Evolutionary conservation across 2,888 invertebrate species (phyloP), one percentile per base, ranked within the genome.

Genomic region (Epistrophe eligans): DNA sequence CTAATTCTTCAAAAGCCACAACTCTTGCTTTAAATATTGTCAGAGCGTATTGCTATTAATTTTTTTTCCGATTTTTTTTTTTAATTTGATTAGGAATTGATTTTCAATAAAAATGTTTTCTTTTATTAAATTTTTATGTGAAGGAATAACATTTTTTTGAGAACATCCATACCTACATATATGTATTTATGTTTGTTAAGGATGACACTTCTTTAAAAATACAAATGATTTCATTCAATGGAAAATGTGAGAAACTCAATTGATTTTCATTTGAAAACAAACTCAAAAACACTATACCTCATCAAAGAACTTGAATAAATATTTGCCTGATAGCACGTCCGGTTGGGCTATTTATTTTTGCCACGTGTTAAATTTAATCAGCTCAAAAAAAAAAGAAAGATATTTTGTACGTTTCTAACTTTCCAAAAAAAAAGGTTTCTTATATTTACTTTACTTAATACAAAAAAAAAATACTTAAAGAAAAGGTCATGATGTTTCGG

Each of bases 341-440:
- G 15, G 40, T 62, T 60, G 28, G 28, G 19, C 32, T 35, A 28
- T 81, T 52, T 67, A 70, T 55, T 71, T 74, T 76, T 62, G 76
- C 66, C 84, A 77, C 84, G 72, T 84, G 77, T 67, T 38, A 45
- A 55, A 15, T 81, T 64, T 66, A 19, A 35, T 45, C 60, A 71
- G 32, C 19, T 62, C 67, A 19, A 28, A 32, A 52, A 17, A 48
- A 19, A 55, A 19, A 28, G 17, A 52, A 17, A 48, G 32, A 55
- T 48, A n/a, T 48, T 74, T n/a, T 40, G 15, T 38, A 48, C 38
- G 48, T 80, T 73, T 55, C 43, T 17, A n/a, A 40, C 35, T 15
- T 9, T 64, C 55, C 35, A 73, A 35, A 9, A 64, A 8, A 9
- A 35, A 35, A 50, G 19, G 24, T 84, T 72, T 72, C 19, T 38